Conservation (phyloP, 2,888 invertebrate genomes). For the Erebia ligea region DNA sequence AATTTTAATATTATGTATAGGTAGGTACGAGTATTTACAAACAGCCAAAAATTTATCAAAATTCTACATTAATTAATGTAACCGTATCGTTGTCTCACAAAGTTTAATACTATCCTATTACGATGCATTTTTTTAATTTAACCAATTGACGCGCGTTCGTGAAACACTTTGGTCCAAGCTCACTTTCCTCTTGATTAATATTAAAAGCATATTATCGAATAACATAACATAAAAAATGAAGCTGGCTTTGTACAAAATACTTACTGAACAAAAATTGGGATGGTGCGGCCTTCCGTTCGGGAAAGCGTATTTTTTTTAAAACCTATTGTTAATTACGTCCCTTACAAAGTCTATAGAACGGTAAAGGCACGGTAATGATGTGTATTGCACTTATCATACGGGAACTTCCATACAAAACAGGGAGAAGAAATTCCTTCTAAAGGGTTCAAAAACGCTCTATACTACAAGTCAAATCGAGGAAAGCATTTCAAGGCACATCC, state of each 20-base stretch:
- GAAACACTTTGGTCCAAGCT: constrained; percentile 68
- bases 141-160: constrained; percentile 70
- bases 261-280: constrained; percentile 69
- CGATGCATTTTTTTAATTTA: constrained; percentile 59
- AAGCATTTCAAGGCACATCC: constrained; percentile 83
- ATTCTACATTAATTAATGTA: constrained; percentile 55
- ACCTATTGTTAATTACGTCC: constrained; percentile 83
- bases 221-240: constrained; percentile 57
- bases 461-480: constrained; percentile 78
- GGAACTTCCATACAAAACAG: constrained; percentile 76
- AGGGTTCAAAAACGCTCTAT: constrained; percentile 80
- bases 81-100: constrained; percentile 73
- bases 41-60: constrained; percentile 62
- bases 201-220: constrained; percentile 54
- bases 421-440: constrained; percentile 78
- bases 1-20: constrained; percentile 50
- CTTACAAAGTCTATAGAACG: constrained; percentile 82
- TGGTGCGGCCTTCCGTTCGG: constrained; percentile 56
- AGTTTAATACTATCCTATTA: constrained; percentile 71
- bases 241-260: constrained; percentile 68
- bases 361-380: constrained; percentile 83
- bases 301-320: constrained; percentile 66
- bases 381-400: constrained; percentile 78
- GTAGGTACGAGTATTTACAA: constrained; percentile 52
- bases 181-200: constrained; percentile 59